Conservation (phyloP, 1,140 invertebrate genomes). For the Tachypleus tridentatus region DNA sequence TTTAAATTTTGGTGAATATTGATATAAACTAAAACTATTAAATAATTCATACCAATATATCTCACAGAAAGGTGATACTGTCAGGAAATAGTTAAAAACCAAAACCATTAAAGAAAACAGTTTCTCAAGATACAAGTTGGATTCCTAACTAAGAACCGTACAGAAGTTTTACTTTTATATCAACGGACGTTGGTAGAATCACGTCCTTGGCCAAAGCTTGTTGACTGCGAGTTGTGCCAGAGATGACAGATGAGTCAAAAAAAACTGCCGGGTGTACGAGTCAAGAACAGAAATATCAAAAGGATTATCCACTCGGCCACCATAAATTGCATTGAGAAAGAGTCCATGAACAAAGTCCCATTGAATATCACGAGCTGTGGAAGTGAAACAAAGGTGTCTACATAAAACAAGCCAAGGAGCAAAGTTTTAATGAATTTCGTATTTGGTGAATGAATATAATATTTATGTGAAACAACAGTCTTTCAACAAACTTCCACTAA, state of each 20-base stretch:
- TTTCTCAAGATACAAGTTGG: no score
- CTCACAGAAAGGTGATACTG: no score
- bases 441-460: no score
- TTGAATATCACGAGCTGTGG: constrained; percentile 31
- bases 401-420: no score
- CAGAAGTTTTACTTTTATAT: constrained; percentile 34
- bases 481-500: no score
- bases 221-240: constrained; percentile 42
- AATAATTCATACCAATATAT: no score
- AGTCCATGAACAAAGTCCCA: constrained; percentile 72
- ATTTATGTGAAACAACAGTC: no score
- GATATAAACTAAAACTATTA: no score
- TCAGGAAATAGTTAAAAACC: no score
- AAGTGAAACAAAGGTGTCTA: background rate
- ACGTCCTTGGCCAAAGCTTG: constrained; percentile 39
- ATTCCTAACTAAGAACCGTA: background rate
- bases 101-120: no score
- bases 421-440: no score
- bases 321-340: constrained; percentile 70
- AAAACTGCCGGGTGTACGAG: constrained; percentile 58
- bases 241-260: constrained; percentile 43
- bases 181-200: constrained; percentile 39
- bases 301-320: constrained; percentile 72
- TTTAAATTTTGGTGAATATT: no score
- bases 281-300: constrained; percentile 60